phyloP scores from a whole-genome alignment of 37 sponge, comb jelly and placozoan species.

The Bolinopsis microptera region DNA sequence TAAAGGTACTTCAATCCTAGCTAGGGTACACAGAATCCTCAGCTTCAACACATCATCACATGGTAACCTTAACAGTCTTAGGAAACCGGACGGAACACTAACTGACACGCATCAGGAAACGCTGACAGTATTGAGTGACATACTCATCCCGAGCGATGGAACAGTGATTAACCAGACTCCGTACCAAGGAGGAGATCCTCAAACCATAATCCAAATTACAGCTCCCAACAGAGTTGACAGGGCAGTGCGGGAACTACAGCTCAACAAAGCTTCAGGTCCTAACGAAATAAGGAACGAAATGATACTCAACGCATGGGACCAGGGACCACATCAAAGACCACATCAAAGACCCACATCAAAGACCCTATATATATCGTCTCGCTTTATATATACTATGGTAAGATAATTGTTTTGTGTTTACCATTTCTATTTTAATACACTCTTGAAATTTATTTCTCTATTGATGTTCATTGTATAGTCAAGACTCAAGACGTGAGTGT shows the following conservation, averaged over 20 bases:
- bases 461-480: too few relatives aligned
- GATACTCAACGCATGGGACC: not conserved
- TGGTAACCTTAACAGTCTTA: conserved; percentile 10
- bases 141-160: not conserved
- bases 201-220: not conserved
- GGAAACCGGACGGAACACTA: not conserved
- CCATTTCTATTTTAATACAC: too few relatives aligned
- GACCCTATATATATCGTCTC: too few relatives aligned
- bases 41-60: not conserved
- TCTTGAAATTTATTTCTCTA: too few relatives aligned
- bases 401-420: too few relatives aligned
- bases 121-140: too few relatives aligned
- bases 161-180: not conserved
- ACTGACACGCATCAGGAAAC: not conserved
- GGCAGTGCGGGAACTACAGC: not conserved
- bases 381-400: too few relatives aligned
- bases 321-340: too few relatives aligned
- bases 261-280: not conserved
- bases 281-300: conserved; percentile 43
- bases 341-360: too few relatives aligned
- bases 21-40: not conserved
- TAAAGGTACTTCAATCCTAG: not conserved
- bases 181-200: not conserved
- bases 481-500: too few relatives aligned
- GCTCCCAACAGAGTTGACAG: not conserved